These are phyloP conservation scores for Andrena bicolor DNA, from an alignment of 2,888 invertebrate species.

Conservation along the genomic window DNA sequence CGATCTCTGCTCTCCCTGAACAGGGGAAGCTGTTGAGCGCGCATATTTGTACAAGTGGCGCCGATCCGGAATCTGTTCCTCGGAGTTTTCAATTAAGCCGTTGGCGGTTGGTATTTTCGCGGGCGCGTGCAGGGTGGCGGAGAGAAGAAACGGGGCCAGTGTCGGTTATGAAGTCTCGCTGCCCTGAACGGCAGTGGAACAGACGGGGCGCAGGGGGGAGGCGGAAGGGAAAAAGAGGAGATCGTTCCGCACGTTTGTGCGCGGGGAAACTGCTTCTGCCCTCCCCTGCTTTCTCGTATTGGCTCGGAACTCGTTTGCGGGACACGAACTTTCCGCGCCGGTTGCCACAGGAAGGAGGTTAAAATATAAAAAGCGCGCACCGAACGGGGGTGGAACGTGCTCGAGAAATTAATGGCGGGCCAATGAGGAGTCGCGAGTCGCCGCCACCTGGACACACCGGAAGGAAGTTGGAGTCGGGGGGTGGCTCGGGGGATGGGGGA, in stretches of 20 bases:
- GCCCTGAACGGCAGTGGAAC: slow-evolving; percentile 8
- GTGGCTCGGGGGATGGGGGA: neutral
- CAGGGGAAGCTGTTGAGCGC: neutral
- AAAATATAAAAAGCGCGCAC: slow-evolving; percentile 53
- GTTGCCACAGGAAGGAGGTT: slow-evolving; percentile 47
- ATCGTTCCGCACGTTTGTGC: slow-evolving; percentile 56
- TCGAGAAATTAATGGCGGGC: slow-evolving; percentile 54
- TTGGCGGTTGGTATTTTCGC: slow-evolving; percentile 3
- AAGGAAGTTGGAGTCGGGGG: neutral
- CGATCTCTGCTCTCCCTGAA: no score
- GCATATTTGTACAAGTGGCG: neutral
- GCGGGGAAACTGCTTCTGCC: slow-evolving; percentile 15
- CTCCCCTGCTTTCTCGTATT: slow-evolving; percentile 40
- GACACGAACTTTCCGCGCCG: slow-evolving; percentile 61
- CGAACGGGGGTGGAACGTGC: slow-evolving; percentile 40
- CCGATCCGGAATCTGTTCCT: neutral
- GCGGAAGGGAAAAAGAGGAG: slow-evolving; percentile 37
- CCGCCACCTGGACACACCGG: slow-evolving; percentile 22
- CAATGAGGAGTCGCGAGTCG: slow-evolving; percentile 17
- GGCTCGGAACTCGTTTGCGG: slow-evolving; percentile 64
- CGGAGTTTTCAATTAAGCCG: slow-evolving; percentile 13
- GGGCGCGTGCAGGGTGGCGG: neutral
- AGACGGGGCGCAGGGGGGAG: neutral
- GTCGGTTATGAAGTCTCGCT: slow-evolving; percentile 23
- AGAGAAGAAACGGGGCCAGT: neutral